These are phyloP conservation scores for Charaxes varanes DNA, from an alignment of 1,140 invertebrate species.

Conservation along the genomic window DNA sequence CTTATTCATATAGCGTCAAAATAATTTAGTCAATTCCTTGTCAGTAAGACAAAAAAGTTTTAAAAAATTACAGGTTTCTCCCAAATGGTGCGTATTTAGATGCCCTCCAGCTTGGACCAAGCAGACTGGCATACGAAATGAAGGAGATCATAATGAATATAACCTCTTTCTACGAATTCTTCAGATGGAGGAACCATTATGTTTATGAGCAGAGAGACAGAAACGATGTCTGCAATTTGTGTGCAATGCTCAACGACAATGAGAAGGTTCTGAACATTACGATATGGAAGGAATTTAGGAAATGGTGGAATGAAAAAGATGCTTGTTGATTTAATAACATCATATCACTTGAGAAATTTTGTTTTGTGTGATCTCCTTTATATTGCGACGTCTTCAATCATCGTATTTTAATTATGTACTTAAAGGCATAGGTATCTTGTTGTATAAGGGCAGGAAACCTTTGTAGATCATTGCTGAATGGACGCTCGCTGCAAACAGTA, in stretches of 20 bases:
- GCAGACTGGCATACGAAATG: not conserved
- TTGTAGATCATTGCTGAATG: too few species aligned
- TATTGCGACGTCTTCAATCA: too few species aligned
- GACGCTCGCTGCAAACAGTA: too few species aligned
- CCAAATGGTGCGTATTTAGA: not conserved
- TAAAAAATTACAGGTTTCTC: not conserved
- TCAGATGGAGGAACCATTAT: conserved; percentile 1
- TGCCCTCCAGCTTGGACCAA: not conserved
- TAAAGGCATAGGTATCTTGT: too few species aligned
- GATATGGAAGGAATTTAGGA: not conserved
- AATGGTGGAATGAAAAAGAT: not conserved
- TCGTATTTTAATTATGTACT: too few species aligned
- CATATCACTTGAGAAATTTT: not conserved
- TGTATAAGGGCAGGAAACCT: too few species aligned
- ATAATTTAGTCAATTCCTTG: too few species aligned
- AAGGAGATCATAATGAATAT: not conserved
- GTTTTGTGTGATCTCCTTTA: not conserved
- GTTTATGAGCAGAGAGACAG: not conserved
- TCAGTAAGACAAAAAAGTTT: not conserved
- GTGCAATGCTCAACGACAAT: not conserved
- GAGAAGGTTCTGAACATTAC: not conserved
- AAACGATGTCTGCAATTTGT: not conserved
- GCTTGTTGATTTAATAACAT: not conserved
- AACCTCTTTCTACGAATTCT: not conserved
- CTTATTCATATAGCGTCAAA: too few species aligned